Base-by-base conservation (phyloP, 1,140 invertebrate species). In the Oppia nitens region DNA sequence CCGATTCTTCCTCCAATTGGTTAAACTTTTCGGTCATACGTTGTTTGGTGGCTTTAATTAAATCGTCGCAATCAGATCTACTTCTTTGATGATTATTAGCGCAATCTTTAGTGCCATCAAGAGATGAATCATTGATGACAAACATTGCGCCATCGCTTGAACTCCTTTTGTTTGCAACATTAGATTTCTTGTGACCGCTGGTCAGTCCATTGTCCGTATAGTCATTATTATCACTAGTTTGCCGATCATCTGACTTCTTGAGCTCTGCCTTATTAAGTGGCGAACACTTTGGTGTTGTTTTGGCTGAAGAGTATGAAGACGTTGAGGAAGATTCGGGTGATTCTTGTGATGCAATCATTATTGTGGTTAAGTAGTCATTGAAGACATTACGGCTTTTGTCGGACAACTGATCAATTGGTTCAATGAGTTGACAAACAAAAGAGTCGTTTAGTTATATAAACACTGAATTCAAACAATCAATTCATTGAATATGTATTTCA, bases 11-110 rank as follows among this genome's bases (percentile, higher is more conserved):
- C 27, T 60, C 59, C 1, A 60, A 25, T 26, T 24, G 20, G 40
- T 60, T 24, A 29, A 60, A 60, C 50, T 60, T 60, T 17, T 55
- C 47, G 2, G 53, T 20, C 59, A 60, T 60, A 48, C 59, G 29
- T 20, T 12, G 17, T 48, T 60, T 60, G 2, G 20, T 32, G 24
- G 47, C 4, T 24, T 2, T 20, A 23, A 55, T 40, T 40, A 60
- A 25, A 23, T 60, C 20, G 27, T 60, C 59, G 20, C 54, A 54
- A 56, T 48, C 47, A 21, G 55, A 28, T 40, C 24, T 55, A 27
- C n/a, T 24, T 26, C 26, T 53, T 40, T 40, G 53, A 40, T 27
- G 32, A 45, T 27, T n/a, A 26, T 53, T 55, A 1, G 21, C 24
- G 27, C 14, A 4, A 1, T 28, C 3, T 45, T 3, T 3, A 12